Percentiles rank a stretch among this genome's conserved stretches.
These are phyloP conservation scores for Odontophorus gujanensis DNA, from an alignment of 2,113 vertebrate species.

Conservation along the genomic window DNA sequence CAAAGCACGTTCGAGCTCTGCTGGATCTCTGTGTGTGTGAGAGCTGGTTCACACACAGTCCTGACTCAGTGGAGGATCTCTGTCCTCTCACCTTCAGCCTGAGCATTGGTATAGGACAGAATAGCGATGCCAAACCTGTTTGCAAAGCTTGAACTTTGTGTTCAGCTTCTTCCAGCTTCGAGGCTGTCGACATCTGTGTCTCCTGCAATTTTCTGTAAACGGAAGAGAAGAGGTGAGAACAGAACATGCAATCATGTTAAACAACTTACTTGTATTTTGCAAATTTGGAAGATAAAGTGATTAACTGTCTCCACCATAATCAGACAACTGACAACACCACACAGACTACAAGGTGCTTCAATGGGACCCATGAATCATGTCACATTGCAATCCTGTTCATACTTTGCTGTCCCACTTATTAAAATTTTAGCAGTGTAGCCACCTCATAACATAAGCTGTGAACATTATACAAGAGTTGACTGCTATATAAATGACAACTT, in stretches of 20 bases:
- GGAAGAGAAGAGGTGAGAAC: conserved; percentile 40
- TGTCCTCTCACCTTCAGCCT: not conserved
- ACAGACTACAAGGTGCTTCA: conserved; percentile 17
- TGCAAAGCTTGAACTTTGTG: conserved; percentile 93
- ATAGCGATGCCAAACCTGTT: conserved; percentile 85
- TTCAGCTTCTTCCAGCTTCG: conserved; percentile 94
- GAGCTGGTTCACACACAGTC: not conserved
- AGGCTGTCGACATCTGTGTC: conserved; percentile 92
- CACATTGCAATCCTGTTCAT: not conserved
- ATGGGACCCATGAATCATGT: not conserved
- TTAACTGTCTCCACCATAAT: not conserved
- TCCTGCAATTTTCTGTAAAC: conserved; percentile 91
- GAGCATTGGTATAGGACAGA: not conserved
- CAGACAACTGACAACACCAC: conserved; percentile 15
- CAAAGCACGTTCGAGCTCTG: not conserved
- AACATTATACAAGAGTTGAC: conserved; percentile 20
- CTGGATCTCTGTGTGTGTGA: not conserved
- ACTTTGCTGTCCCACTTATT: conserved; percentile 6
- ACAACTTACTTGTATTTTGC: not conserved
- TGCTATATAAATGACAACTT: conserved; percentile 47
- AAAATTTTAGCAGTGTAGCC: conserved; percentile 42
- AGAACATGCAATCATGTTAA: not conserved
- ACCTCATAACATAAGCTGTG: conserved; percentile 42
- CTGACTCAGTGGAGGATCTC: not conserved
- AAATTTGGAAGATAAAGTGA: not conserved